Conservation (phyloP, 2,113 vertebrate genomes). For the Nestor notabilis region DNA sequence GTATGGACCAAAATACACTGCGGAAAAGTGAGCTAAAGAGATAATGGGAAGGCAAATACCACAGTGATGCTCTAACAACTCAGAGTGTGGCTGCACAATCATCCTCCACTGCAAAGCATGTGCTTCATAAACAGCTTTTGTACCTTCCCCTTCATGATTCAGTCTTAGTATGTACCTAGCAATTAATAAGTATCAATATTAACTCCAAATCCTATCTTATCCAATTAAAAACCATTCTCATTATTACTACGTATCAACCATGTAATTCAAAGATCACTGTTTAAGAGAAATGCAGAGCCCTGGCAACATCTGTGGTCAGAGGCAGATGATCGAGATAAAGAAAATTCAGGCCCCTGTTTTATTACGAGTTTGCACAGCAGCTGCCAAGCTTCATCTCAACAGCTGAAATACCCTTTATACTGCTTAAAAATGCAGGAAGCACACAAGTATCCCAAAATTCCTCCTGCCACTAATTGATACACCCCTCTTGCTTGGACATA, state of each 20-base stretch:
- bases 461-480: background rate
- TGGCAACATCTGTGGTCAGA: background rate
- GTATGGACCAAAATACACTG: background rate
- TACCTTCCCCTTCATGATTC: background rate
- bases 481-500: background rate
- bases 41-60: background rate
- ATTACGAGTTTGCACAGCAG: conserved; percentile 16
- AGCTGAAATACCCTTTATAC: background rate
- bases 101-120: background rate
- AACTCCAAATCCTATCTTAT: background rate
- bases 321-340: background rate
- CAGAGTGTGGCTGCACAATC: background rate
- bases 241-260: background rate
- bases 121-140: background rate
- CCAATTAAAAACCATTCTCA: background rate
- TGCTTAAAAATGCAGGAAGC: background rate
- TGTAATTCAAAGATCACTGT: background rate
- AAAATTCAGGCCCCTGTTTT: background rate
- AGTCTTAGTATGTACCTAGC: background rate
- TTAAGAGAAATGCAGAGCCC: background rate
- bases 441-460: background rate
- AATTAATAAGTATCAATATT: background rate
- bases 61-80: background rate
- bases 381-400: conserved; percentile 41
- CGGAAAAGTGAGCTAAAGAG: background rate